Evolutionary conservation across 2,113 vertebrate genomes (phyloP).

Genomic region (Fregetta grallaria): DNA sequence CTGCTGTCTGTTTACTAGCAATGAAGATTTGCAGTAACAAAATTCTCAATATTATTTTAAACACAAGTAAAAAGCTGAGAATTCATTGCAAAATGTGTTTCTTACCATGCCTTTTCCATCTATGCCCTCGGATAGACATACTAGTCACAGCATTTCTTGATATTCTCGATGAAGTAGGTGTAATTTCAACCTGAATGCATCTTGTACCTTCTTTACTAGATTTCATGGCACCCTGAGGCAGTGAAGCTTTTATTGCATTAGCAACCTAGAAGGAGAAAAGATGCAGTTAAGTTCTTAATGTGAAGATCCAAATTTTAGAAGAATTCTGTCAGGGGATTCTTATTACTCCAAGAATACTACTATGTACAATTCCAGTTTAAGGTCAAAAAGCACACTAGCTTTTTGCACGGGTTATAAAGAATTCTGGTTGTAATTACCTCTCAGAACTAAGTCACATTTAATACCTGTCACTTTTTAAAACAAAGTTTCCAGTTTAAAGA

Average conservation of each 20-base stretch:
- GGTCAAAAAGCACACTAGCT: neutral
- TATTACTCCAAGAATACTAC: neutral
- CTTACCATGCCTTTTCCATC: slow-evolving; percentile 99
- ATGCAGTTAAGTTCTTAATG: neutral
- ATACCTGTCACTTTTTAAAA: neutral
- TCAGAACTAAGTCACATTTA: neutral
- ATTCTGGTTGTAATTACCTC: neutral
- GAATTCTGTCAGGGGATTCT: neutral
- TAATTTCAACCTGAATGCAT: slow-evolving; percentile 98
- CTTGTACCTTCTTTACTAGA: slow-evolving; percentile 90
- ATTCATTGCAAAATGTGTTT: neutral
- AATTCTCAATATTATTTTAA: neutral
- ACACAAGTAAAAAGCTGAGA: neutral
- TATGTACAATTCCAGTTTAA: neutral
- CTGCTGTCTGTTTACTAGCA: neutral
- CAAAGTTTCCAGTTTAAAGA: neutral
- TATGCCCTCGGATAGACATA: slow-evolving; percentile 95
- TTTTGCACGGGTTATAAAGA: neutral
- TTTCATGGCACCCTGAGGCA: slow-evolving; percentile 88
- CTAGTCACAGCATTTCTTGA: slow-evolving; percentile 98
- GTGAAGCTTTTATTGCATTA: slow-evolving; percentile 95
- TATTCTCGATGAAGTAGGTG: slow-evolving; percentile 94
- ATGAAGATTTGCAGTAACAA: neutral
- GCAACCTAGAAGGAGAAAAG: slow-evolving; percentile 81
- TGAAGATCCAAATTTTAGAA: neutral